Conservation (phyloP, 2,888 invertebrate genomes). For the Brenthis daphne region DNA sequence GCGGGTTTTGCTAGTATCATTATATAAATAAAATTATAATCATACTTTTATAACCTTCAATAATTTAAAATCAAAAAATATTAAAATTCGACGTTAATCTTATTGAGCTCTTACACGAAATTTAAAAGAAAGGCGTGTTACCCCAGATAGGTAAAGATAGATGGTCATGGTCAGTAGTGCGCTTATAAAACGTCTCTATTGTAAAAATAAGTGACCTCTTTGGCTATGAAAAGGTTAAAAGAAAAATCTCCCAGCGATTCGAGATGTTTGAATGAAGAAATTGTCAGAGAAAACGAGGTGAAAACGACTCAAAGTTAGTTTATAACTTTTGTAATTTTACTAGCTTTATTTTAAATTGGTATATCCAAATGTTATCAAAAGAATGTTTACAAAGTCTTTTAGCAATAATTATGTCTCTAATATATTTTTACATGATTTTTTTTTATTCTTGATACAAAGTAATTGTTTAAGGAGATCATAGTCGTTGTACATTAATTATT, state of each 20-base stretch:
- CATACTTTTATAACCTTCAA: too few species aligned
- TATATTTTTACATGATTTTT: not conserved
- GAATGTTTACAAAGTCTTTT: not conserved
- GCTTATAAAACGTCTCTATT: constrained; percentile 36
- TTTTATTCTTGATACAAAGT: not conserved
- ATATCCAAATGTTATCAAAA: not conserved
- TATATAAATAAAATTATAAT: too few species aligned
- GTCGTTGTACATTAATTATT: too few species aligned
- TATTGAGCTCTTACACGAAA: constrained; percentile 13
- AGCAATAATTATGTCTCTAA: not conserved
- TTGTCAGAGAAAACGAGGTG: constrained; percentile 12
- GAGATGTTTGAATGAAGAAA: constrained; percentile 23
- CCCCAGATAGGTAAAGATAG: not conserved
- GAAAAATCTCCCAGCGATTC: constrained; percentile 31
- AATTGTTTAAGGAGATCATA: too few species aligned
- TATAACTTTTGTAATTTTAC: constrained; percentile 13
- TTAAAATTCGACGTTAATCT: too few species aligned
- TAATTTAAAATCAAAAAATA: too few species aligned
- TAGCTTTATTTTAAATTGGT: constrained; percentile 9
- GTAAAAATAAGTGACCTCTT: constrained; percentile 37
- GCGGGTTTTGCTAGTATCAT: too few species aligned
- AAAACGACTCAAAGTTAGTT: constrained; percentile 13
- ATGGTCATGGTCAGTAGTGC: constrained; percentile 27
- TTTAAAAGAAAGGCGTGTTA: constrained; percentile 16
- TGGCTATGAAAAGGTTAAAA: constrained; percentile 39